Percentiles rank a stretch among this genome's conserved stretches.
These are phyloP conservation scores for Prorops nasuta DNA, from an alignment of 1,140 invertebrate species.

Conservation along the genomic window DNA sequence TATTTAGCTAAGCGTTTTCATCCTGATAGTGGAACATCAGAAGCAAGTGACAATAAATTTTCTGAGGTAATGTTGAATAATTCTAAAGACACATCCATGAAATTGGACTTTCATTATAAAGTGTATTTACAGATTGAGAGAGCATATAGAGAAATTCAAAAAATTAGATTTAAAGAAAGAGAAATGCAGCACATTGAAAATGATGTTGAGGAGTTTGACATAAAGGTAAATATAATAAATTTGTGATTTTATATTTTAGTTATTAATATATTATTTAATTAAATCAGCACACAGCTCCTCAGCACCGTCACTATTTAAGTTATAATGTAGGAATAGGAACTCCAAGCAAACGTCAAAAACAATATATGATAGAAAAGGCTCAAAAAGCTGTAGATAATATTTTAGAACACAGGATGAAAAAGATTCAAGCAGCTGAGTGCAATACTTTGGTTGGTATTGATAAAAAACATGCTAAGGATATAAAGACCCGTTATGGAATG, in stretches of 20 bases:
- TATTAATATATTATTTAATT: constrained; percentile 1
- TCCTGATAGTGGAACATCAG: constrained; percentile 71
- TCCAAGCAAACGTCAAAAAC: constrained; percentile 72
- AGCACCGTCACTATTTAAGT: constrained; percentile 82
- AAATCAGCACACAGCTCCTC: constrained; percentile 76
- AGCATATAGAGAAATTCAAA: constrained; percentile 58
- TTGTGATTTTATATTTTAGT: neutral
- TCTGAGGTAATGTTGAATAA: constrained; percentile 60
- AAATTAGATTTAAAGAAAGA: constrained; percentile 46
- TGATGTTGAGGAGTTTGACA: constrained; percentile 54
- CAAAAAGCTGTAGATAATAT: constrained; percentile 74
- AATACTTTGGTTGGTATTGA: constrained; percentile 63
- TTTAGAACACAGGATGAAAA: constrained; percentile 70
- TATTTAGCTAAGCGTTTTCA: constrained; percentile 77
- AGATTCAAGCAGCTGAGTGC: constrained; percentile 64
- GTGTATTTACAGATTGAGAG: constrained; percentile 50
- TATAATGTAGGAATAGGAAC: constrained; percentile 77
- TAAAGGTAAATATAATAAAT: constrained; percentile 45
- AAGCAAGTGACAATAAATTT: constrained; percentile 72
- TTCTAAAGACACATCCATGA: too few species aligned
- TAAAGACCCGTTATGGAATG: constrained; percentile 80
- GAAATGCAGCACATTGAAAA: constrained; percentile 57
- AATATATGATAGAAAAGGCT: constrained; percentile 69
- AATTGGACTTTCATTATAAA: too few species aligned
- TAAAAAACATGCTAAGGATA: constrained; percentile 64